Evolutionary conservation across 2,888 invertebrate genomes (phyloP), one percentile per base, ranked within the genome.

Genomic region (Cephus spinipes): DNA sequence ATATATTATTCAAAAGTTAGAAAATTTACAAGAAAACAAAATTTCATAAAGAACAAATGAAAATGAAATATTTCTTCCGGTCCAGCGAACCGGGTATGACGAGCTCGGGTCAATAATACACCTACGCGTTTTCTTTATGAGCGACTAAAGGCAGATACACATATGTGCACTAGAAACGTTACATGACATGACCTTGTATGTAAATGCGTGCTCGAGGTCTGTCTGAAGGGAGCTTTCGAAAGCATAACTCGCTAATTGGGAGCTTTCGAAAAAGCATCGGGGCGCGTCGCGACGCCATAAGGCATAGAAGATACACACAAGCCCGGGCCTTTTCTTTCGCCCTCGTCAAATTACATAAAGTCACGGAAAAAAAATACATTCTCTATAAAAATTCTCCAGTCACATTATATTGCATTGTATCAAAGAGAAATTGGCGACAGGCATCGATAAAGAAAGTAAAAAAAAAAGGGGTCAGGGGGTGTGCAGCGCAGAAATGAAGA

Each of bases 211-310:
- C 55, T 55, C 55, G 55, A 55, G 55, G 23, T 55, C 55, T 55
- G 55, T 55, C 55, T 55, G 55, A 55, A 55, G 55, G 55, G 55
- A 55, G 55, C 55, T 55, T 55, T 55, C 55, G 23, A 55, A 55
- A 55, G 55, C 23, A 23, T 55, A 55, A 55, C 71, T 30, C 71
- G 71, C 71, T 71, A 71, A 71, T 71, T 71, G 33, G 71, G 23
- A 31, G 31, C 71, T 71, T 71, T 71, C 71, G 30, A 71, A 71
- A 30, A 71, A 3, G 15, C 30, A 71, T 30, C 30, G 2, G 23
- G 9, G 55, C 55, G 23, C 55, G 55, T 55, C 55, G 9, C 55
- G 55, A 55, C 23, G 55, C 55, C 55, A 55, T 2, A 23, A 55
- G 55, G 55, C 55, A 55, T 23, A 9, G 55, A 55, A 55, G 55